Base-by-base conservation (phyloP, 2,113 vertebrate species). In the Andinoacara biseriatus region DNA sequence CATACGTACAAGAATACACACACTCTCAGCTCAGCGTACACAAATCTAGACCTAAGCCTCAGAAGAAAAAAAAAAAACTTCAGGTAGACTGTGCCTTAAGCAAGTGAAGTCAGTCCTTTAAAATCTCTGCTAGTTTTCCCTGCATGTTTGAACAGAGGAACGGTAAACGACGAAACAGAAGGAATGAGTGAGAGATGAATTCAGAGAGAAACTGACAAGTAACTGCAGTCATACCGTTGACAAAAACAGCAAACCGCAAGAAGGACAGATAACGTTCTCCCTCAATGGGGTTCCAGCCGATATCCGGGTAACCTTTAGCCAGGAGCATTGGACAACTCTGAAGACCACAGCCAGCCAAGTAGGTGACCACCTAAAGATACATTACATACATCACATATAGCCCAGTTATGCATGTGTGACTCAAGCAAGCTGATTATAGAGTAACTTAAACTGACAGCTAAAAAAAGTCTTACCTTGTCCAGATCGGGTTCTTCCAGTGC, bases 221-320 rank as follows among this genome's bases (percentile, higher is more conserved):
- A 33, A 31, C 2, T 49, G 35, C 15, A 24, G 35, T 35, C 81
- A 2, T 90, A 99, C 98, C 97, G 56, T 99, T 99, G 65, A 99
- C 98, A 87, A 99, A 99, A 88, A 99, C 98, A 4, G 98, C 98
- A 93, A 99, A 99, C 29, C 98, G 95, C 92, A 99, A 91, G 94
- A 99, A 99, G 69, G 97, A 97, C 33, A 99, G 96, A 86, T 99
- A 99, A 58, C 98, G 98, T 86, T 99, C 98, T 54, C 98, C 98
- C 94, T 99, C 98, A 29, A 99, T 99, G 24, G 98, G 98, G 95
- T 99, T 99, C 98, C 98, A 99, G 78, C 98, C 97, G 4, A 99
- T 95, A 26, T 99, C 98, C 74, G 98, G 98, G 84, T 99, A 99
- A 20, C 98, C 97, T 94, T 97, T 98, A 61, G 97, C 96, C 88